Conservation (phyloP, 2,113 vertebrate genomes). For the Tachysurus fulvidraco region DNA sequence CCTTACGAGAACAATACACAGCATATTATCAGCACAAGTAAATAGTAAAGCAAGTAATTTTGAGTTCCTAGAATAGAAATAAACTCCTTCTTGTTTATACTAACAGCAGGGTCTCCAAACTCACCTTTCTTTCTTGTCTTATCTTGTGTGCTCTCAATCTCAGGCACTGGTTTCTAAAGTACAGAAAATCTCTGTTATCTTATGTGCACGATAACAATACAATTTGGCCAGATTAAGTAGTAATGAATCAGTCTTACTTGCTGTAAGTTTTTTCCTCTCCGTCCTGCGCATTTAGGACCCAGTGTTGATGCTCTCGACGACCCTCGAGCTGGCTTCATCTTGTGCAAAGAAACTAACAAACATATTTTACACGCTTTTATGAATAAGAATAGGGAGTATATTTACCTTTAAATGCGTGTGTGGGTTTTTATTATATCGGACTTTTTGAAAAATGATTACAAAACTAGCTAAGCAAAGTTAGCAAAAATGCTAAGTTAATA, state of each 20-base stretch:
- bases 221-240: background rate
- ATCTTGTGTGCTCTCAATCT: background rate
- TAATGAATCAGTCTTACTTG: constrained; percentile 50
- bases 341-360: background rate
- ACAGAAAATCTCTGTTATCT: background rate
- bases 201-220: background rate
- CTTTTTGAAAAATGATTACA: too few species aligned
- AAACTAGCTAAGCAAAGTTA: background rate
- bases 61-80: background rate
- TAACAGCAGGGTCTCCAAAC: constrained; percentile 3
- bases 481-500: too few species aligned
- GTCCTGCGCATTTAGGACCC: constrained; percentile 46
- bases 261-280: background rate
- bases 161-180: constrained; percentile 29
- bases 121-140: constrained; percentile 9
- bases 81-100: background rate
- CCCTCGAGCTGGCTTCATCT: constrained; percentile 66
- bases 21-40: background rate
- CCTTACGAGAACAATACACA: background rate
- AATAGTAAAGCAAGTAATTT: background rate
- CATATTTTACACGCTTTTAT: background rate
- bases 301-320: constrained; percentile 58
- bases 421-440: background rate
- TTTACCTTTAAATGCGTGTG: background rate
- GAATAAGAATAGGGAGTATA: background rate